A percentile compares a stretch with the other conserved stretches of the same genome.
phyloP scores from a whole-genome alignment of 2,888 invertebrate species.

The Malacosoma neustria region DNA sequence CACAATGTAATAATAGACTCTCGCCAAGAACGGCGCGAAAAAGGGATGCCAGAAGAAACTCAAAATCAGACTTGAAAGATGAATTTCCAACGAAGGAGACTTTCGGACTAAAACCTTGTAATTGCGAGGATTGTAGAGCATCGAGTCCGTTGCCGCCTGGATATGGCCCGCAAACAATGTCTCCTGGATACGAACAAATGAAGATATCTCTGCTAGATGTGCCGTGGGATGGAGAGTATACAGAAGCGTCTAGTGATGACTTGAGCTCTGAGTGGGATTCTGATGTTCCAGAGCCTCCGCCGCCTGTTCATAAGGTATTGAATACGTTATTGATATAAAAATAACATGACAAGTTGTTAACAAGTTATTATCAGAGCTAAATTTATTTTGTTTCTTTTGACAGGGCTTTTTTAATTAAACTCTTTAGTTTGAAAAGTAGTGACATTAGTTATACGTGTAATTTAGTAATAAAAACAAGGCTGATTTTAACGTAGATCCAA shows the following conservation, averaged over 20 bases:
- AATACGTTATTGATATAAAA: too few species aligned
- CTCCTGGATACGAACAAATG: slow-evolving; percentile 86
- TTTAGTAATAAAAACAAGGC: too few species aligned
- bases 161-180: slow-evolving; percentile 57
- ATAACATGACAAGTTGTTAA: too few species aligned
- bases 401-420: too few species aligned
- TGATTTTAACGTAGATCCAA: too few species aligned
- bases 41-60: slow-evolving; percentile 49
- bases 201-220: slow-evolving; percentile 84
- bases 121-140: slow-evolving; percentile 65
- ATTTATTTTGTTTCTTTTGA: too few species aligned
- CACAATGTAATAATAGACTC: slow-evolving; percentile 61
- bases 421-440: too few species aligned
- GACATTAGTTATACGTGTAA: too few species aligned
- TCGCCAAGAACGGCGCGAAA: slow-evolving; percentile 62
- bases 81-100: slow-evolving; percentile 37
- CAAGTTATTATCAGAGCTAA: too few species aligned
- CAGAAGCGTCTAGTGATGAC: slow-evolving; percentile 93
- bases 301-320: slow-evolving; percentile 52
- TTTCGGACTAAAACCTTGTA: slow-evolving; percentile 56
- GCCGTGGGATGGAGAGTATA: slow-evolving; percentile 85
- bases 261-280: slow-evolving; percentile 95
- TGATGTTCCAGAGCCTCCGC: slow-evolving; percentile 78
- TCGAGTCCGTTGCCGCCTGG: slow-evolving; percentile 69
- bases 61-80: slow-evolving; percentile 39